Evolutionary conservation across 2,113 vertebrate species (phyloP).

Genomic region (Pterocles burchelli): DNA sequence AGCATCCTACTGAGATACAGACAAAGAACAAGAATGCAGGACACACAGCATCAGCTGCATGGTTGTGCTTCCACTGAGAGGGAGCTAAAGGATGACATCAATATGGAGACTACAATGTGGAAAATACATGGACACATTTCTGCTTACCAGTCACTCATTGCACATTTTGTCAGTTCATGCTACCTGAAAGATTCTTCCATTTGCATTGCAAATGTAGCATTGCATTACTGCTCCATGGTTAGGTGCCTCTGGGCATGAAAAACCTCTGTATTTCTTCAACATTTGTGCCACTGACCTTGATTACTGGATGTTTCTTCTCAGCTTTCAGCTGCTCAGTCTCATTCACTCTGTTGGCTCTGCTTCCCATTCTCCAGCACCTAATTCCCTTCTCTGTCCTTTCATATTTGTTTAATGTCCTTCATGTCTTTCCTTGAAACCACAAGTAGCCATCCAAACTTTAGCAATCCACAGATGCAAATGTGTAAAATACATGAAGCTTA

Average conservation of each 20-base stretch:
- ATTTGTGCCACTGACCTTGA: not conserved
- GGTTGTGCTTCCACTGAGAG: not conserved
- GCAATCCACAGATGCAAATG: not conserved
- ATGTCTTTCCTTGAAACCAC: not conserved
- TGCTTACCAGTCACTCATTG: not conserved
- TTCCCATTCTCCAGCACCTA: not conserved
- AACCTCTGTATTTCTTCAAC: not conserved
- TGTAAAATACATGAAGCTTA: not conserved
- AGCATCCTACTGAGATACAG: not conserved
- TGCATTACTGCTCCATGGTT: not conserved
- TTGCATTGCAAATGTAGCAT: not conserved
- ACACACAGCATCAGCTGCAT: not conserved
- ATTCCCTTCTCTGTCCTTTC: not conserved
- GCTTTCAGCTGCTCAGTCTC: not conserved
- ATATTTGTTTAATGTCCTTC: not conserved
- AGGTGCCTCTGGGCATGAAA: not conserved
- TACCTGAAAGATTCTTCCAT: not conserved
- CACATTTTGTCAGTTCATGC: not conserved
- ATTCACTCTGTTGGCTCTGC: not conserved
- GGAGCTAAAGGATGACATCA: not conserved
- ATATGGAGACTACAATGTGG: not conserved
- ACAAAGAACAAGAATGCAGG: not conserved
- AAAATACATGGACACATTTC: not conserved
- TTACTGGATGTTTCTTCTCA: not conserved
- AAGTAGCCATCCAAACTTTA: not conserved